Conservation (phyloP, 2,888 invertebrate species). For the Odiellus spinosus region DNA sequence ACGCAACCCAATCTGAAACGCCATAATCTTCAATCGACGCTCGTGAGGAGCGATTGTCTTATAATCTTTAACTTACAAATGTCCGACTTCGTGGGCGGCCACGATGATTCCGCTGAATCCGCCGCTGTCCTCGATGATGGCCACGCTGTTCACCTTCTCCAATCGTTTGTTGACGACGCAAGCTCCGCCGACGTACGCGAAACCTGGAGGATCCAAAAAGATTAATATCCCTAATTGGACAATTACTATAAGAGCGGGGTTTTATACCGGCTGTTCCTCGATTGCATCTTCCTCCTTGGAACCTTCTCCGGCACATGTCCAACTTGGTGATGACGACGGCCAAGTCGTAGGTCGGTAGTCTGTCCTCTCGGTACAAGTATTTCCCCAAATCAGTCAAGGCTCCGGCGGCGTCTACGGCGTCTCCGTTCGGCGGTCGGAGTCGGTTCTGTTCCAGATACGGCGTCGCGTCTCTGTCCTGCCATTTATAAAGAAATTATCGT, state of each 20-base stretch:
- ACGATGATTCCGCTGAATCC: constrained; percentile 93
- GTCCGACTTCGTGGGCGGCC: constrained; percentile 90
- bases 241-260: too few species aligned
- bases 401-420: constrained; percentile 86
- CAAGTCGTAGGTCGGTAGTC: constrained; percentile 86
- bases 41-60: too few species aligned
- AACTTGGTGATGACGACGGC: constrained; percentile 94
- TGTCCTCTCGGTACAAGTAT: constrained; percentile 83
- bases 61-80: constrained; percentile 93
- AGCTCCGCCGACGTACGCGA: constrained; percentile 89
- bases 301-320: constrained; percentile 93
- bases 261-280: constrained; percentile 90
- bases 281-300: constrained; percentile 88
- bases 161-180: constrained; percentile 88
- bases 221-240: neutral
- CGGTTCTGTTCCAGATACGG: constrained; percentile 85
- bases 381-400: constrained; percentile 93
- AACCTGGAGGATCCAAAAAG: constrained; percentile 43
- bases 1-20: constrained; percentile 66
- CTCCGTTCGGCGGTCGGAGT: constrained; percentile 50
- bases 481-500: neutral
- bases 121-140: constrained; percentile 89
- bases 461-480: constrained; percentile 79
- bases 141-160: constrained; percentile 89
- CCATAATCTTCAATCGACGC: neutral